Conservation (phyloP, 92 coral and sea anemone genomes). For the Ricordea florida region DNA sequence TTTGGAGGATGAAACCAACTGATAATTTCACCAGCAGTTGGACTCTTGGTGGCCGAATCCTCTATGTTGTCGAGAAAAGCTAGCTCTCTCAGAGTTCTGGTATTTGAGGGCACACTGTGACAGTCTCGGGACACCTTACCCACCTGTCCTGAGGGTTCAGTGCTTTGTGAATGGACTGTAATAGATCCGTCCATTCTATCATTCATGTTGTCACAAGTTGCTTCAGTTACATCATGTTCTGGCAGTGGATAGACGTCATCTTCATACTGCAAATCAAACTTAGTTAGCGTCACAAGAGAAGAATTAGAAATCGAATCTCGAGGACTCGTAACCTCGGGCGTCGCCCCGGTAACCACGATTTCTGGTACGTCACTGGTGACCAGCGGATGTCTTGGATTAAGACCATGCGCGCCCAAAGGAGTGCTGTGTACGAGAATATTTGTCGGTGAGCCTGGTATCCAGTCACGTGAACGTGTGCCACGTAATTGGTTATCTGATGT, state of each 20-base stretch:
- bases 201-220: neutral
- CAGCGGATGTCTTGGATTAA: neutral
- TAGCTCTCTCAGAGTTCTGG: neutral
- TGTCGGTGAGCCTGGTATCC: slow-evolving; percentile 24
- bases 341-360: slow-evolving; percentile 67
- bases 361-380: slow-evolving; percentile 48
- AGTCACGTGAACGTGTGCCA: slow-evolving; percentile 15
- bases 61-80: neutral
- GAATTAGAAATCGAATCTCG: slow-evolving; percentile 40
- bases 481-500: neutral
- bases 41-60: slow-evolving; percentile 15
- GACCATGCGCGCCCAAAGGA: neutral
- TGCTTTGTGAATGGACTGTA: neutral
- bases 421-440: slow-evolving; percentile 43
- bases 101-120: too few relatives aligned
- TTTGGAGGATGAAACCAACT: slow-evolving; percentile 16
- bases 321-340: slow-evolving; percentile 68
- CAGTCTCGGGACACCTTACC: too few relatives aligned
- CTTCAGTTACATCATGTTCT: neutral
- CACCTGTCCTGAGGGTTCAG: too few relatives aligned
- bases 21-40: slow-evolving; percentile 20
- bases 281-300: slow-evolving; percentile 10
- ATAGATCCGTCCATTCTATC: neutral
- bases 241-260: slow-evolving; percentile 16
- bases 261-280: slow-evolving; percentile 4